phyloP scores from a whole-genome alignment of 2,797 vertebrate species.

The Phoeniculus purpureus region DNA sequence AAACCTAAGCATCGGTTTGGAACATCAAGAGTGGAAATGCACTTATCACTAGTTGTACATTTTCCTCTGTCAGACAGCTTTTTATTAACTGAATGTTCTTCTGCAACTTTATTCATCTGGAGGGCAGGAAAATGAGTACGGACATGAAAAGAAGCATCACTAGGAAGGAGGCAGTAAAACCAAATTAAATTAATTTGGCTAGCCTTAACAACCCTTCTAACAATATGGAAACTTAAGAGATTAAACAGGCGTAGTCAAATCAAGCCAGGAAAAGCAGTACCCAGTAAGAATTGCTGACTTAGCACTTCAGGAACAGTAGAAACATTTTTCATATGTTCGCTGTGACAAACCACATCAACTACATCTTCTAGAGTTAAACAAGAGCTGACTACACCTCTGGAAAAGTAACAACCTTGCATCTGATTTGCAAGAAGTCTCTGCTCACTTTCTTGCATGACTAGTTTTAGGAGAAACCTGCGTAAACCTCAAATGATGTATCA shows the following conservation, averaged over 20 bases:
- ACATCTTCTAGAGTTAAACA: not conserved
- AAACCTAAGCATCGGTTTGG: not conserved
- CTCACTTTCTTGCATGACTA: not conserved
- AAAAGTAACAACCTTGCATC: not conserved
- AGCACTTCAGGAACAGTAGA: not conserved
- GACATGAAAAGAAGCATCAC: not conserved
- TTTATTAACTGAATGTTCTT: not conserved
- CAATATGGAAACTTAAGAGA: not conserved
- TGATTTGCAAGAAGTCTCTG: not conserved
- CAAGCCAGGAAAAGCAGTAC: not conserved
- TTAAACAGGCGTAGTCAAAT: not conserved
- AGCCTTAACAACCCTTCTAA: not conserved
- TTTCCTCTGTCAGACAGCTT: not conserved
- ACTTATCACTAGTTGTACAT: not conserved
- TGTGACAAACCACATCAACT: not conserved
- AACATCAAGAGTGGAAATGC: not conserved
- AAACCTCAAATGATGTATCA: not conserved
- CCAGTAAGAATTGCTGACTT: not conserved
- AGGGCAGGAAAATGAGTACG: not conserved
- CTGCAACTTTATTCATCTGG: not conserved
- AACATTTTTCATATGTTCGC: not conserved
- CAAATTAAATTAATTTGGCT: not conserved
- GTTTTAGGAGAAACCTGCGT: not conserved
- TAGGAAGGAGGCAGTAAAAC: not conserved
- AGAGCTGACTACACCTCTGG: not conserved